These are phyloP conservation scores for Nomada flava DNA, from an alignment of 2,888 invertebrate species.

Conservation along the genomic window DNA sequence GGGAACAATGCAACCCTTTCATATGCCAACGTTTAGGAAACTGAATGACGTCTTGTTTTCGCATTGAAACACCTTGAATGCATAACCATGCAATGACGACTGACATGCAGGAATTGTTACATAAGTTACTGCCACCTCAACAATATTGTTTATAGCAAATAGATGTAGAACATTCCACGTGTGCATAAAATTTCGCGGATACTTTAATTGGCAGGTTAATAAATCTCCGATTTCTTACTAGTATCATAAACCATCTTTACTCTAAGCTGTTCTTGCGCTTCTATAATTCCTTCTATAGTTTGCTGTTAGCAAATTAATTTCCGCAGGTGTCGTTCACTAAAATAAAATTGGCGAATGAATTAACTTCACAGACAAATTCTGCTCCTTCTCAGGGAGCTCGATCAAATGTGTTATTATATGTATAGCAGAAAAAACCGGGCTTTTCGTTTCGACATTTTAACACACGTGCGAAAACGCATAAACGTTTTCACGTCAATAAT, in stretches of 20 bases:
- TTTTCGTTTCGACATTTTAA: neutral
- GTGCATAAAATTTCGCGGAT: neutral
- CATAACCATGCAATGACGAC: slow-evolving; percentile 18
- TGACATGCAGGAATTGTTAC: neutral
- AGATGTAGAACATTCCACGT: neutral
- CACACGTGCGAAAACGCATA: too few species aligned
- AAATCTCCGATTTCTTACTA: too few species aligned
- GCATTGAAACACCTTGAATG: slow-evolving; percentile 5
- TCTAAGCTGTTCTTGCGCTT: too few species aligned
- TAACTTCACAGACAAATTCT: too few species aligned
- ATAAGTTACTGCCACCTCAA: neutral
- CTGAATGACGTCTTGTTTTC: slow-evolving; percentile 4
- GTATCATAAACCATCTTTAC: too few species aligned
- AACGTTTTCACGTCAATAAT: neutral
- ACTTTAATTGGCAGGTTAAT: too few species aligned
- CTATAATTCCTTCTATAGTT: too few species aligned
- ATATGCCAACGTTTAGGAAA: neutral
- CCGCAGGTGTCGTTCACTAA: too few species aligned
- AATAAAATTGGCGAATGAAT: too few species aligned
- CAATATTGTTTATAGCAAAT: slow-evolving; percentile 5
- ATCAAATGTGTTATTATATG: too few species aligned
- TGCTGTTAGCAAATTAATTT: too few species aligned
- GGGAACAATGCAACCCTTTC: neutral
- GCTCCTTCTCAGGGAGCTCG: too few species aligned
- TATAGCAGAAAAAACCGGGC: neutral